These are phyloP conservation scores for Sebastes ruberrimus DNA, from an alignment of 2,797 vertebrate species.

Conservation along the genomic window DNA sequence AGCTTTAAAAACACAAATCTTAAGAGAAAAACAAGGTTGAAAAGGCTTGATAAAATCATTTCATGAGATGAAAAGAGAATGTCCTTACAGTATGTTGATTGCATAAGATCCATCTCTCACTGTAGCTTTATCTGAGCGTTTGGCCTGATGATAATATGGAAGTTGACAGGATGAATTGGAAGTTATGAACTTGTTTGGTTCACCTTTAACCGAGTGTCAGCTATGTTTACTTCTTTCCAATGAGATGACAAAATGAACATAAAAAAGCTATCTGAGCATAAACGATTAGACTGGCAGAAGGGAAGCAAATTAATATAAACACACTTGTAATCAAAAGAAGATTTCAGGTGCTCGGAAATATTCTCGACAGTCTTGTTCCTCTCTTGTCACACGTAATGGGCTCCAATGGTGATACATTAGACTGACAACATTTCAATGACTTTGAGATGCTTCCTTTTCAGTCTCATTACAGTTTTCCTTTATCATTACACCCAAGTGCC, in stretches of 20 bases:
- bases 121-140: background rate
- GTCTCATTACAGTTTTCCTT: slow-evolving; percentile 12
- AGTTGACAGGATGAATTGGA: slow-evolving; percentile 26
- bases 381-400: slow-evolving; percentile 25
- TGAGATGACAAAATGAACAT: slow-evolving; percentile 19
- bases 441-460: slow-evolving; percentile 22
- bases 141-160: slow-evolving; percentile 3
- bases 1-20: slow-evolving; percentile 6
- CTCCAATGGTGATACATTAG: slow-evolving; percentile 26
- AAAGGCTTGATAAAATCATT: slow-evolving; percentile 1
- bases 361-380: slow-evolving; percentile 12
- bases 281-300: slow-evolving; percentile 27
- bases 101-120: background rate
- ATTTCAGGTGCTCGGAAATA: slow-evolving; percentile 23
- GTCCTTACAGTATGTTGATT: background rate
- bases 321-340: slow-evolving; percentile 27
- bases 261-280: slow-evolving; percentile 13
- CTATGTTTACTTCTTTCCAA: slow-evolving; percentile 30
- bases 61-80: slow-evolving; percentile 15
- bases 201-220: slow-evolving; percentile 44
- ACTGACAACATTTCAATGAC: slow-evolving; percentile 29
- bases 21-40: slow-evolving; percentile 9
- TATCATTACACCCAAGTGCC: slow-evolving; percentile 29
- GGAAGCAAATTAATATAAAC: slow-evolving; percentile 31
- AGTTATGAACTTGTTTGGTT: slow-evolving; percentile 37